Percentiles rank a stretch among this genome's conserved stretches.
phyloP scores from a whole-genome alignment of 2,113 vertebrate species.

The Conger conger region DNA sequence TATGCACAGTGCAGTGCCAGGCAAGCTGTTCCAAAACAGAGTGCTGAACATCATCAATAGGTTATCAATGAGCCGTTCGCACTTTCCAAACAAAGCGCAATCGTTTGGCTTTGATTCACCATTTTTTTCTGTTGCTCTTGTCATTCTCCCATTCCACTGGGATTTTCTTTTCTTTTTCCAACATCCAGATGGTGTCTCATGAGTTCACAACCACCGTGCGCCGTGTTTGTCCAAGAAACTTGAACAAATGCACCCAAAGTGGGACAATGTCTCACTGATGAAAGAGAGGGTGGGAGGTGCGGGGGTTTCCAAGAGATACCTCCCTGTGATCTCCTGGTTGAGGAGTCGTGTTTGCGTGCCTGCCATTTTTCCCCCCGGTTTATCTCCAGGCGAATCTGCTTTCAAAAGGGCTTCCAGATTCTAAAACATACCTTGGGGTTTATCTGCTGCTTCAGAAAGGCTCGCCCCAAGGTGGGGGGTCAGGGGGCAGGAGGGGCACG shows the following conservation, averaged over 20 bases:
- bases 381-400: slow-evolving; percentile 7
- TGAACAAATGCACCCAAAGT: background rate
- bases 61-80: background rate
- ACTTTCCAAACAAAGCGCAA: background rate
- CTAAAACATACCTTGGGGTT: background rate
- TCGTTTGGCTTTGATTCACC: background rate
- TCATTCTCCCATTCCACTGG: background rate
- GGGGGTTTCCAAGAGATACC: background rate
- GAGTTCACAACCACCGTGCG: background rate
- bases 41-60: background rate
- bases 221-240: background rate
- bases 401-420: slow-evolving; percentile 8
- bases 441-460: background rate
- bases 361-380: background rate
- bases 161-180: background rate
- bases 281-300: background rate
- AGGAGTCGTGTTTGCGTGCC: background rate
- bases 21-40: background rate
- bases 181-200: background rate
- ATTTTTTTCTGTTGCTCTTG: background rate
- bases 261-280: background rate
- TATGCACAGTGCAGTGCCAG: background rate
- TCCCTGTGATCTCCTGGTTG: slow-evolving; percentile 8
- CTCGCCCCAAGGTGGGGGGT: background rate
- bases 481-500: background rate